Evolutionary conservation across 2,113 vertebrate genomes (phyloP), one percentile per base, ranked within the genome.

Genomic region (Patagioenas fasciata): DNA sequence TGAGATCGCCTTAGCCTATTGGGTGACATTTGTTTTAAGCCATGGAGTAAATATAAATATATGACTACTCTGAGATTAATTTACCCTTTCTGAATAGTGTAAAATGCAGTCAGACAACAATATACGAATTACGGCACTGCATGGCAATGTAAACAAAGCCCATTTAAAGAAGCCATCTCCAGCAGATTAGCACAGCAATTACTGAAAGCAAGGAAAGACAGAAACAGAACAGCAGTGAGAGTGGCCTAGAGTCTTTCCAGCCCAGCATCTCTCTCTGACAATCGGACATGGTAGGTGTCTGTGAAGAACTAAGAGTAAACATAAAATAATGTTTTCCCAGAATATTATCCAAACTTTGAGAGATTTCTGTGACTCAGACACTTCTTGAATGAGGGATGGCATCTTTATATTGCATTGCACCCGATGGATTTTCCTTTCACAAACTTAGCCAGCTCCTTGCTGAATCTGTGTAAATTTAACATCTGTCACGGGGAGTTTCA

Each of bases 221-320:
- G 2, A 13, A 8, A 31, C 38, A 40, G 7, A 74, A 23, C 0
- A n/a, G 2, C 56, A 11, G 3, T 60, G n/a, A 77, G 26, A 58
- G 16, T 29, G 54, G 25, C 20, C 17, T 28, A 67, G 23, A 2
- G 1, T 48, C 36, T 81, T 48, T 32, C 23, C 32, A 57, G 54
- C 28, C 62, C 50, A 64, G 24, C 58, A 69, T 15, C 24, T 75
- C 4, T 50, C 28, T 58, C 20, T 71, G 54, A 28, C 4, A 44
- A 12, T 2, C 26, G 6, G 25, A 13, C 8, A 4, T 7, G 26
- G 29, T 15, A 12, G 12, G 2, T 5, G 4, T 5, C 31, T 61
- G 20, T 44, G 71, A 80, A 25, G 4, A 77, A 32, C 11, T 21
- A 47, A 32, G 18, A 51, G 12, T 3, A 85, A 67, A 54, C 5